These are phyloP conservation scores for Monopis laevigella DNA, from an alignment of 2,888 invertebrate genomes.

Conservation along the genomic window DNA sequence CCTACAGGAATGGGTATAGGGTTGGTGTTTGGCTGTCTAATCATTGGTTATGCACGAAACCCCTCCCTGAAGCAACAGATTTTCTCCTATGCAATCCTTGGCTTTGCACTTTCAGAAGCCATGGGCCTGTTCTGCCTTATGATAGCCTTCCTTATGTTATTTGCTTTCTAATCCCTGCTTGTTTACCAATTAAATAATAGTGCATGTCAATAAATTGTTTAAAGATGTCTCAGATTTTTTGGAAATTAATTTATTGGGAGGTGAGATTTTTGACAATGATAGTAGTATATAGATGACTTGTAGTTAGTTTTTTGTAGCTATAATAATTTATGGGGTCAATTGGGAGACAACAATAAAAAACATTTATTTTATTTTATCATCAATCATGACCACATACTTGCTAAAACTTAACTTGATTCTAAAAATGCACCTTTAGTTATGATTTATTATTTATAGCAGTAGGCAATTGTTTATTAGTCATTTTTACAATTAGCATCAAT, in stretches of 20 bases:
- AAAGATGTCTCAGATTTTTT: no score
- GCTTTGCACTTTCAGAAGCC: constrained; percentile 97
- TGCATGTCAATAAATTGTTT: no score
- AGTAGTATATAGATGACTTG: not conserved
- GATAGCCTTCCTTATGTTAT: constrained; percentile 97
- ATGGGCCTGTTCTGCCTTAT: constrained; percentile 99
- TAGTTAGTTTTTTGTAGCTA: not conserved
- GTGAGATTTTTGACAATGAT: not conserved
- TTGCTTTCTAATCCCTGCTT: constrained; percentile 87
- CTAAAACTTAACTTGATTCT: no score
- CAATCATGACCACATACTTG: no score
- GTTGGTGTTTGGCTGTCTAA: constrained; percentile 94
- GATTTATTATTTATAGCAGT: no score
- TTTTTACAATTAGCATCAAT: no score
- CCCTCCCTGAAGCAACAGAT: constrained; percentile 97
- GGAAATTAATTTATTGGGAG: constrained; percentile 19
- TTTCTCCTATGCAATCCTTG: constrained; percentile 97
- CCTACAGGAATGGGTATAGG: constrained; percentile 93
- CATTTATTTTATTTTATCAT: no score
- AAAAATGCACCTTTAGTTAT: no score
- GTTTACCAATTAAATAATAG: no score
- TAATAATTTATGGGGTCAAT: not conserved
- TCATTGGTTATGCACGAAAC: constrained; percentile 96
- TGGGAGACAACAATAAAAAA: no score
- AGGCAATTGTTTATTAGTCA: no score